phyloP scores from a whole-genome alignment of 2,113 vertebrate species.

The Tinamus guttatus region DNA sequence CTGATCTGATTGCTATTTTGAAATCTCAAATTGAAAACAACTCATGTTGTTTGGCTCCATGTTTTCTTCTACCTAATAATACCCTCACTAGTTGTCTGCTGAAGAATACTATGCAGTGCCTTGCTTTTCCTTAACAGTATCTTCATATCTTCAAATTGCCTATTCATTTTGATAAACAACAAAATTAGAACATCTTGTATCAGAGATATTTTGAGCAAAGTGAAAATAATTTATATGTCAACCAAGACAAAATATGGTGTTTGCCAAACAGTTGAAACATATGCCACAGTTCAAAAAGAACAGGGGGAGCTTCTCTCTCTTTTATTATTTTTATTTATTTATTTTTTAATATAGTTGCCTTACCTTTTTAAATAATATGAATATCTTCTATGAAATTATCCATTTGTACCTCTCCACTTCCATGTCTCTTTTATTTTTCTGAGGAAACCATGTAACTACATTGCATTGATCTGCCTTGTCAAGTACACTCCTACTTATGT shows the following conservation, averaged over 20 bases:
- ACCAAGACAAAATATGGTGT: constrained; percentile 8
- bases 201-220: background rate
- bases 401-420: background rate
- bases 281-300: background rate
- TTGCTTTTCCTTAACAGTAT: background rate
- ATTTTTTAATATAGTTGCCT: background rate
- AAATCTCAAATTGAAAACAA: background rate
- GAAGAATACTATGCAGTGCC: background rate
- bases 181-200: background rate
- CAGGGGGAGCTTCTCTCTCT: background rate
- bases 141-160: background rate
- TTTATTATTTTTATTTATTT: background rate
- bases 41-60: background rate
- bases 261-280: background rate
- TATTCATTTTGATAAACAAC: background rate
- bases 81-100: background rate
- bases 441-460: background rate
- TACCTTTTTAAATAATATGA: background rate
- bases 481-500: background rate
- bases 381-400: background rate
- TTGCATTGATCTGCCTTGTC: background rate
- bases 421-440: background rate
- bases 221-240: background rate
- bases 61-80: background rate
- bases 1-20: background rate